Evolutionary conservation across 2,797 vertebrate genomes (phyloP), one percentile per base, ranked within the genome.

Genomic region (Odontamblyopus lacepedii): DNA sequence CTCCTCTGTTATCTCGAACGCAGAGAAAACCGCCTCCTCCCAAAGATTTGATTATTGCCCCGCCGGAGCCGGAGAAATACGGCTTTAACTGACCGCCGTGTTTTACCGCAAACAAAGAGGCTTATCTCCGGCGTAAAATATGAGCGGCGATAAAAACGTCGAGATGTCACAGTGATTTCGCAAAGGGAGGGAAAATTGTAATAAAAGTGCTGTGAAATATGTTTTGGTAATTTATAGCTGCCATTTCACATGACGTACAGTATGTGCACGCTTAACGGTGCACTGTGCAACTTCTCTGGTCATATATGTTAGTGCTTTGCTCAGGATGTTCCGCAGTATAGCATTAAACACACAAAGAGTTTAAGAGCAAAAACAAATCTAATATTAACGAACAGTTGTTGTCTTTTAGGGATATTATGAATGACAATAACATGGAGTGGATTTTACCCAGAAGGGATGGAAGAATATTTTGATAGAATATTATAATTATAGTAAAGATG

Each of bases 1-100:
- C 78, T 67, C 76, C 59, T 86, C 76, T 90, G 87, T 91, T 86
- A 79, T 78, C 75, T 63, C 67, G 81, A 78, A 82, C 38, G 26
- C 19, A 3, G 44, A 63, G 69, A 62, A 81, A 85, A 86, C 67
- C 29, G 9, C 63, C 68, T 87, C 85, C 71, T 78, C 74, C 60
- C 64, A 63, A 38, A 57, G 81, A 89, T 90, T 76, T n/a, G 48
- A 84, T 88, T 80, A 84, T 88, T 80, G 76, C 73, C 59, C 5
- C 15, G 56, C 53, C 11, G 64, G 68, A 78, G 63, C 61, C 57
- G 70, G 72, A 56, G 63, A 65, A 64, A 71, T 69, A 63, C 62
- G 30, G 11, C 48, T 71, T 61, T 70, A 73, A 62, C 71, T 44
- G 41, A 41, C 51, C 50, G 53, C 61, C 19, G 48, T 65, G 67